Evolutionary conservation across 2,113 vertebrate species (phyloP), one percentile per base, ranked within the genome.

Genomic region (Chloebia gouldiae): DNA sequence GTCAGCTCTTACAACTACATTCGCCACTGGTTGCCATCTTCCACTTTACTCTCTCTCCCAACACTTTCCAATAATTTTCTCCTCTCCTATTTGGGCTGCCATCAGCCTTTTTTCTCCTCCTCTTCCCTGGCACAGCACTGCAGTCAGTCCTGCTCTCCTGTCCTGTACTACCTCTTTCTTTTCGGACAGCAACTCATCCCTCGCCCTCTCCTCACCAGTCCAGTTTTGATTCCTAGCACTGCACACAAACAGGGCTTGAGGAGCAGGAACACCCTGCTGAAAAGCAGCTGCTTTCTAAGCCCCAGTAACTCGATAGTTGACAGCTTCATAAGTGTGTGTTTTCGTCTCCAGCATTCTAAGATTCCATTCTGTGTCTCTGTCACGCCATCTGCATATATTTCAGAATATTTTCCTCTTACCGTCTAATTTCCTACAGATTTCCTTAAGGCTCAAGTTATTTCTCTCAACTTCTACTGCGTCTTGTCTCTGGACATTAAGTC

Each of bases 381-480:
- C 90, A 81, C 0, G 1, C 59, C 37, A 95, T 77, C 88, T 92
- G 40, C 71, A 54, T 31, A 2, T 24, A 88, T 86, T 93, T 73
- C 66, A 45, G 47, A 88, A 23, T 61, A 86, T 90, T 85, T 49
- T 85, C 57, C 63, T 96, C 92, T 73, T 57, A 77, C 27, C 6
- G 30, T 40, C 73, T 82, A 96, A 94, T 59, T 83, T 93, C 10
- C 69, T 81, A 84, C 88, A 94, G 45, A 92, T 83, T 92, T 93
- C 59, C 85, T 85, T 35, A 59, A 88, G 71, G 59, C 59, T 88
- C 71, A 71, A 18, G 57, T 77, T 93, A 63, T 18, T 94, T 68
- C 90, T 87, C 61, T 64, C 53, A 53, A 77, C 42, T 78, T 94
- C 54, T 50, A 27, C 42, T 83, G 54, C 40, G 54, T 77, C 68